These are phyloP conservation scores for Notarius lentiginosus DNA, from an alignment of 2,113 vertebrate genomes.

Conservation along the genomic window DNA sequence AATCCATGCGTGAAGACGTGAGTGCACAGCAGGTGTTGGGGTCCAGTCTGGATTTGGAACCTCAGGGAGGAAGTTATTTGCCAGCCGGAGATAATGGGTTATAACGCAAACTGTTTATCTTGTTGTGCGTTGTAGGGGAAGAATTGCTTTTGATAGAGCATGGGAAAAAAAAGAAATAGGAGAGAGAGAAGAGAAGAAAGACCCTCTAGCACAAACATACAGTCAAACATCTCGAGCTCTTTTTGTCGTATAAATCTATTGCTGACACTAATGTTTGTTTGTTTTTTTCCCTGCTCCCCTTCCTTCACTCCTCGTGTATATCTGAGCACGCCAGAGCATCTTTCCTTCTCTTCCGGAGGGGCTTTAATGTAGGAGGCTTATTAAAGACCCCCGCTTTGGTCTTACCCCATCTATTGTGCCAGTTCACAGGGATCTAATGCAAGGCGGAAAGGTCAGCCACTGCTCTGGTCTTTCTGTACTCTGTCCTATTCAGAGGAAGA, in stretches of 20 bases:
- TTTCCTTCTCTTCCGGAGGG: constrained; percentile 32
- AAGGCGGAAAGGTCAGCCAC: constrained; percentile 33
- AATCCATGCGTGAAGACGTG: constrained; percentile 26
- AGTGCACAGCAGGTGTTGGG: constrained; percentile 39
- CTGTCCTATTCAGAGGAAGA: constrained; percentile 38
- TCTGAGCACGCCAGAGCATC: constrained; percentile 22
- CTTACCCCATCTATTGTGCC: constrained; percentile 10
- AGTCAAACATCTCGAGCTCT: constrained; percentile 34
- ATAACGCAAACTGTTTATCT: constrained; percentile 53
- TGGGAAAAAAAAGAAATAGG: constrained; percentile 22
- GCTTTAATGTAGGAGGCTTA: constrained; percentile 23
- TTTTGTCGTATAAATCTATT: constrained; percentile 50
- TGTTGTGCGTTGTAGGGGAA: constrained; percentile 35
- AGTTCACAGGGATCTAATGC: constrained; percentile 16
- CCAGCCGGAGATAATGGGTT: constrained; percentile 52
- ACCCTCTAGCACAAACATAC: constrained; percentile 48
- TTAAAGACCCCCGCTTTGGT: constrained; percentile 7
- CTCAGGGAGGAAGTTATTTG: constrained; percentile 46
- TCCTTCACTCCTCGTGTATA: constrained; percentile 4
- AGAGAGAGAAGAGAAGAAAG: neutral
- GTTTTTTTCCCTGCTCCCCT: neutral
- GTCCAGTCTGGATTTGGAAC: constrained; percentile 49
- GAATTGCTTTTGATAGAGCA: constrained; percentile 39
- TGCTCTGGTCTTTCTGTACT: neutral
- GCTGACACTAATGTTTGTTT: constrained; percentile 47